Base-by-base conservation (phyloP, 2,797 vertebrate species). In the Cossypha polioptera region DNA sequence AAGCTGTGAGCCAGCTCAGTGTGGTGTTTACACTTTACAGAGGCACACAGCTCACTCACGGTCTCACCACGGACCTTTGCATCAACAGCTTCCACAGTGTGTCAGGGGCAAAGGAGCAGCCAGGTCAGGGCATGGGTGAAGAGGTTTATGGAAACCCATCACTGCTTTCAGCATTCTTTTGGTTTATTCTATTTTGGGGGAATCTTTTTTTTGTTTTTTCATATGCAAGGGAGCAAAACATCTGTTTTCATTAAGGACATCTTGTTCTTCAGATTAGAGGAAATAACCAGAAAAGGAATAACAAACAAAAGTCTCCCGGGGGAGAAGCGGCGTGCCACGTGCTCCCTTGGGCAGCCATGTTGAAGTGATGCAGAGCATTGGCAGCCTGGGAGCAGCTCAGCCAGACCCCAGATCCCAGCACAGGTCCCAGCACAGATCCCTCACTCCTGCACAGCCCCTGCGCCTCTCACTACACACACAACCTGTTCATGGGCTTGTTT, bases 201-300 rank as follows among this genome's bases (percentile, higher is more conserved):
- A 50, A 19, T 53, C 28, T 11, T 29, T 53, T 31, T 51, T 50
- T 28, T 48, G 4, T n/a, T n/a, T 43, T 81, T 89, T 74, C 79
- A 82, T 90, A 73, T 62, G 85, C 71, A 54, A 96, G 61, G 76
- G 82, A 97, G 73, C 33, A 86, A 94, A 94, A 97, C 95, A 97
- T 94, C 91, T 96, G 95, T 92, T 96, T 96, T 88, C 83, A 67
- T 86, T 96, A 94, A 94, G 92, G 59, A 96, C 92, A 84, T 96
- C 95, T 96, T 96, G 94, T 96, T 94, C 90, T 77, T 92, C 91
- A 91, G 90, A 94, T 96, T 96, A 88, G 90, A 94, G 82, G 88
- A 91, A 97, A 92, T 87, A 73, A 94, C 78, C 84, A 91, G 85
- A 94, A 94, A 92, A 94, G 76, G 48, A 86, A 96, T 84, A 91